Percentiles rank a stretch among this genome's conserved stretches.
Evolutionary conservation across 2,113 vertebrate species (phyloP).

Genomic region (Ochotona princeps): DNA sequence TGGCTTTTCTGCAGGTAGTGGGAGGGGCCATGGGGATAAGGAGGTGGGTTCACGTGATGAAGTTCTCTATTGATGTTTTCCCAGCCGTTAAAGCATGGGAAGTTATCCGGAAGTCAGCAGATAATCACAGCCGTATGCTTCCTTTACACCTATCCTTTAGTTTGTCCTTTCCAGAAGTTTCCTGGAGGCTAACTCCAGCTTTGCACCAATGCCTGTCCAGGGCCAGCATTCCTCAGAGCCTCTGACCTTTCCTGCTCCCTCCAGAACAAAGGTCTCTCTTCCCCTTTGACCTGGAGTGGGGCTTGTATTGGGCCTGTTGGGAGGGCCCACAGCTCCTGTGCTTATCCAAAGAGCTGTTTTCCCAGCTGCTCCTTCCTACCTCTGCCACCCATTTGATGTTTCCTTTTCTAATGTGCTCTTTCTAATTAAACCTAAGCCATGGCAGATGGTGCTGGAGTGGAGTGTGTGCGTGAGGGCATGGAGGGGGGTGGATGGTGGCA

Average conservation of each 20-base stretch:
- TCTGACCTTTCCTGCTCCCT: rapidly evolving
- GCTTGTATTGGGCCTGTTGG: neutral
- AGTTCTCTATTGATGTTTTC: neutral
- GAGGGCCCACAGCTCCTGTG: neutral
- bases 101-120: neutral
- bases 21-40: neutral
- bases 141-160: neutral
- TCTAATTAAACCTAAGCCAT: slow-evolving; percentile 50
- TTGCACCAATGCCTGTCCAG: neutral
- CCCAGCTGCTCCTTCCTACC: neutral
- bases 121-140: neutral
- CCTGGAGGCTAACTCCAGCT: neutral
- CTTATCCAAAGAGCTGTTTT: rapidly evolving
- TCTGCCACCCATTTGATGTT: neutral
- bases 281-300: rapidly evolving
- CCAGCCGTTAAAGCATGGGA: neutral
- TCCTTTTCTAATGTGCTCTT: slow-evolving; percentile 21
- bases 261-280: neutral
- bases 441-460: slow-evolving; percentile 64
- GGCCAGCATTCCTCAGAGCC: neutral
- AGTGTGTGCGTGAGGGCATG: too few species aligned
- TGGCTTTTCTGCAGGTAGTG: neutral
- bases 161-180: neutral
- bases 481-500: slow-evolving; percentile 11
- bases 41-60: too few species aligned